Evolutionary conservation across 2,113 vertebrate genomes (phyloP), one percentile per base, ranked within the genome.

Genomic region (Etia nguti): DNA sequence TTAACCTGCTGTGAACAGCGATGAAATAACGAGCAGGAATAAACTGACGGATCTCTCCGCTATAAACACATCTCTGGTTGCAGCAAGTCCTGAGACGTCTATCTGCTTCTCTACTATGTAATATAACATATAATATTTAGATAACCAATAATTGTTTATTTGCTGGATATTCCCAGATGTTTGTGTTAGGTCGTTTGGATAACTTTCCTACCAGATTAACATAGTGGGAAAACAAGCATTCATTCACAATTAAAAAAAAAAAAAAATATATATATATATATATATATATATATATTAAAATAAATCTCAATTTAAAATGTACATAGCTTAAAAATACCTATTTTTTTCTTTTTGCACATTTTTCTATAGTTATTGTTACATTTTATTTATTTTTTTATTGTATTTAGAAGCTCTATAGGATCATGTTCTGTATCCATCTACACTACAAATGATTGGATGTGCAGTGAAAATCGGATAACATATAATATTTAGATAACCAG

Each of bases 211-310:
- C 24, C 7, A 57, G 55, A 57, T 15, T 22, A 57, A 26, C 22
- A 2, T 15, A 26, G 11, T 15, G 22, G 55, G 7, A 4, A 57
- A 57, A 26, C 1, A 0, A 24, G 22, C 24, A 55, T 24, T 55
- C n/a, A 24, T 10, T 50, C 0, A 1, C 0, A 50, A 50, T 50
- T 50, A n/a, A n/a, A n/a, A n/a, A n/a, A n/a, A n/a, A n/a, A n/a
- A n/a, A n/a, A n/a, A n/a, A n/a, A n/a, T n/a, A n/a, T n/a, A n/a
- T n/a, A n/a, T n/a, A n/a, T n/a, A n/a, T n/a, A n/a, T n/a, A n/a
- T n/a, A n/a, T n/a, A n/a, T n/a, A n/a, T n/a, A n/a, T n/a, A n/a
- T n/a, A n/a, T n/a, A n/a, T n/a, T n/a, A n/a, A n/a, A n/a, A n/a
- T n/a, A n/a, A n/a, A n/a, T n/a, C n/a, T n/a, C n/a, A n/a, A n/a